These are phyloP conservation scores for Bradysia coprophila DNA, from an alignment of 1,140 invertebrate species.

Conservation along the genomic window DNA sequence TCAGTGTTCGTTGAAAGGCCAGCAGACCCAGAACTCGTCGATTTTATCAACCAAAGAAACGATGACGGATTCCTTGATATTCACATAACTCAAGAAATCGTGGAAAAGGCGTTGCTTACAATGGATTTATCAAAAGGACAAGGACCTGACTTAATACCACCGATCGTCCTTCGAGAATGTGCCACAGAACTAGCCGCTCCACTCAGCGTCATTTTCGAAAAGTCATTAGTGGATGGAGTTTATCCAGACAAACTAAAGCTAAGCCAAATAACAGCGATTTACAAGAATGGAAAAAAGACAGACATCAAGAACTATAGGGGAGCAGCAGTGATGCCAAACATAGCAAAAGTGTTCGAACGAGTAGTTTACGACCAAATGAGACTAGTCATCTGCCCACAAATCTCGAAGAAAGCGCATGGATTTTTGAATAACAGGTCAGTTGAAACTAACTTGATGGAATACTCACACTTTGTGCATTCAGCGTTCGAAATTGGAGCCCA, in stretches of 20 bases:
- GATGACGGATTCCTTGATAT: neutral
- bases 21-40: neutral
- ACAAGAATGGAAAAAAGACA: too few species aligned
- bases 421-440: neutral
- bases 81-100: neutral
- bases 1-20: neutral
- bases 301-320: neutral
- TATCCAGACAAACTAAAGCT: neutral
- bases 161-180: neutral
- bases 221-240: neutral
- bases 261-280: too few species aligned
- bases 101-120: neutral
- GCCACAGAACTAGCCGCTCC: neutral
- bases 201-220: neutral
- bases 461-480: neutral
- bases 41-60: neutral
- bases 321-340: neutral
- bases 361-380: neutral
- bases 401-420: neutral
- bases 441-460: neutral
- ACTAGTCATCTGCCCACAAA: neutral
- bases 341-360: neutral
- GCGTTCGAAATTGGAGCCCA: neutral
- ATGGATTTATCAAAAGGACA: neutral
- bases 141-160: neutral